Conservation (phyloP, 2,797 vertebrate species). For the Melanotaenia pygmaea region DNA sequence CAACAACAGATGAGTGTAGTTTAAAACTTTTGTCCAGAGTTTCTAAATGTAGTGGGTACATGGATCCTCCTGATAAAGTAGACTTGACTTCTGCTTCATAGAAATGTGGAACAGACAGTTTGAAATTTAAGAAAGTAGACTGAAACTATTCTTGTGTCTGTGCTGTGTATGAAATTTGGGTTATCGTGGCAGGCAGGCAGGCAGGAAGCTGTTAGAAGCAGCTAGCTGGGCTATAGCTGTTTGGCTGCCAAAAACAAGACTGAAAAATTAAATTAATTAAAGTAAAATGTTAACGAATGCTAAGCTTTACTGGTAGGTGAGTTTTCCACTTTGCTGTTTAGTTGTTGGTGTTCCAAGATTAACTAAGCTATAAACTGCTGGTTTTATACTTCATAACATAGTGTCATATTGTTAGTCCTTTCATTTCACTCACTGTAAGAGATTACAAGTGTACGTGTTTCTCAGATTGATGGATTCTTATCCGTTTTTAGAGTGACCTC, state of each 20-base stretch:
- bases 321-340: neutral
- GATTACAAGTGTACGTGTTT: neutral
- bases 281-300: neutral
- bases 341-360: neutral
- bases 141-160: neutral
- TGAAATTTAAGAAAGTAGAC: neutral
- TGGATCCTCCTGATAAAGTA: neutral
- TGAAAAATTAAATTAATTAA: neutral
- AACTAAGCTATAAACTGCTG: neutral
- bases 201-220: neutral
- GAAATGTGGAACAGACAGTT: slow-evolving; percentile 4
- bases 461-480: neutral
- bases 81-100: neutral
- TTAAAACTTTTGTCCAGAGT: slow-evolving; percentile 2
- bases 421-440: too few species aligned
- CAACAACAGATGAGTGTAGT: neutral
- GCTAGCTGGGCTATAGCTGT: neutral
- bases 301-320: neutral
- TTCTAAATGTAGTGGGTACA: neutral
- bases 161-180: neutral
- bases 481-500: slow-evolving; percentile 36
- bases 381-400: neutral
- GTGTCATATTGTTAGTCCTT: too few species aligned
- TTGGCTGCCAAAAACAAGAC: neutral
- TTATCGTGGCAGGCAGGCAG: neutral